A percentile compares a stretch with the other conserved stretches of the same genome.
Conservation (phyloP, 2,797 vertebrate genomes). For the Cheirogaleus major region DNA sequence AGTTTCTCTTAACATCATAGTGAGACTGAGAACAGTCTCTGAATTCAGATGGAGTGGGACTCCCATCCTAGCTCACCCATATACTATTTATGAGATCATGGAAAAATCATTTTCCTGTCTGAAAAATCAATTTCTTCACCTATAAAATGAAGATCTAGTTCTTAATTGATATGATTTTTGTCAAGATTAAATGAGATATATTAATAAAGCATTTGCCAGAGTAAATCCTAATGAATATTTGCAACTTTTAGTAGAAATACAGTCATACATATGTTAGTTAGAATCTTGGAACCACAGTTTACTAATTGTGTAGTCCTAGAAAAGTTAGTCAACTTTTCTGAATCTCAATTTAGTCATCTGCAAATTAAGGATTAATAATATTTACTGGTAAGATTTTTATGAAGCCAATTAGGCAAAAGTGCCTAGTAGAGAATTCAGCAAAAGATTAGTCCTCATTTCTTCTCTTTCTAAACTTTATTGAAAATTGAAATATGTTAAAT, state of each 20-base stretch:
- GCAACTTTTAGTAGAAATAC: not conserved
- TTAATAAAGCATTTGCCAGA: not conserved
- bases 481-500: not conserved
- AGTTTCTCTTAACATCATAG: not conserved
- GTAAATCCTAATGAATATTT: not conserved
- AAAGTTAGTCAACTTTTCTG: not conserved
- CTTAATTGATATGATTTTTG: not conserved
- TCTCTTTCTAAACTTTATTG: not conserved
- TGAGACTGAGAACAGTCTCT: not conserved
- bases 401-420: not conserved
- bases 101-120: not conserved
- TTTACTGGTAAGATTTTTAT: not conserved
- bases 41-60: not conserved
- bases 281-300: not conserved
- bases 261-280: not conserved
- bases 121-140: not conserved
- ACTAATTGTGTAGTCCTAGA: not conserved
- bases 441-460: not conserved
- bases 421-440: not conserved
- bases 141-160: not conserved
- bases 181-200: not conserved
- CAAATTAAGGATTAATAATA: not conserved
- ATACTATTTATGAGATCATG: not conserved
- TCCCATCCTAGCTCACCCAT: not conserved
- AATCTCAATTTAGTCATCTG: not conserved